Base-by-base conservation (phyloP, 1,140 invertebrate species). In the Wiebesia pumilae region DNA sequence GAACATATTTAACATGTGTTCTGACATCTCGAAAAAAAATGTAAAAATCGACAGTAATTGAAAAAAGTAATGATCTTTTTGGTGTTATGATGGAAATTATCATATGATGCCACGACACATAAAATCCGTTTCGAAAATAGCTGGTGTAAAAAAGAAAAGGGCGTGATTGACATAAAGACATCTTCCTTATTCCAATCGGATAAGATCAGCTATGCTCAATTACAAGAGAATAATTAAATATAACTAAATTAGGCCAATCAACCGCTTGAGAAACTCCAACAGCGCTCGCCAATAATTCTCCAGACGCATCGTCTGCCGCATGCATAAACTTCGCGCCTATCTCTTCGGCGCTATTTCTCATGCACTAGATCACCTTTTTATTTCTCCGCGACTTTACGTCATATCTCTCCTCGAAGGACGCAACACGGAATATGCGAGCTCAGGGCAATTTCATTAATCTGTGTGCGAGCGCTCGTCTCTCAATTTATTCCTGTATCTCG, bases 401-500 rank as follows among this genome's bases (percentile, higher is more conserved):
- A n/a, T 85, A 87, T 89, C 89, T 67, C 83, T 85, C 89, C 83
- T 88, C 81, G 86, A 84, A 84, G 84, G 83, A 16, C 87, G 88
- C 87, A 87, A 85, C 81, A 85, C 87, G 73, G 84, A 87, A 47
- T 47, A 27, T 38, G 62, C 90, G 92, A 91, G 91, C 92, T 91
- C 90, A 73, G 85, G 90, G 92, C 89, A 89, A 90, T 93, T 93
- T 92, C 92, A 93, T 93, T 93, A 93, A 93, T 93, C 93, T 93
- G 24, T 9, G 27, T 35, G 4, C 91, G 91, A 9, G 81, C 92
- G 90, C 21, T 71, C 90, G 92, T 92, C 91, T 92, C 92, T 93
- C 92, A 92, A 93, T 93, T 93, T 93, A 93, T 93, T 93, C 92
- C 92, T 93, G 91, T 90, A 91, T 93, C 92, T 93, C 92, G 93